A percentile compares a stretch with the other conserved stretches of the same genome.
Conservation (phyloP, 2,888 invertebrate species). For the Agriopis marginaria region DNA sequence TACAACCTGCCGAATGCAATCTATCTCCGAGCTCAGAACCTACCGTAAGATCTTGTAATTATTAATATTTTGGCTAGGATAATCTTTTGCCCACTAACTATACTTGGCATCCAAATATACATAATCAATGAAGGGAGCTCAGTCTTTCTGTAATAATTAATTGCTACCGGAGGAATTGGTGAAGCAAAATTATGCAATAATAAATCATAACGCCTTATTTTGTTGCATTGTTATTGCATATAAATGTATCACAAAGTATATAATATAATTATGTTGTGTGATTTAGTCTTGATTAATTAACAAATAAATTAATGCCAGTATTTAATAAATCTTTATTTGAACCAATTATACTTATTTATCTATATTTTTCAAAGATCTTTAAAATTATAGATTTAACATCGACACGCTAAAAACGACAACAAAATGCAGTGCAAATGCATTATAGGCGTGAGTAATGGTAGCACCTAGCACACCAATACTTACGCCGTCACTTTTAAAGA, state of each 20-base stretch:
- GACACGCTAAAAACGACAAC: too few relatives aligned
- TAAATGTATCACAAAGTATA: slow-evolving; percentile 7
- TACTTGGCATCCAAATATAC: neutral
- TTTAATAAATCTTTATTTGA: slow-evolving; percentile 22
- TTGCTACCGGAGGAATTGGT: neutral
- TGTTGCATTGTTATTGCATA: neutral
- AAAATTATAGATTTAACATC: too few relatives aligned
- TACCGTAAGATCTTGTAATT: slow-evolving; percentile 7
- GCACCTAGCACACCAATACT: neutral
- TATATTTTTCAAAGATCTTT: too few relatives aligned
- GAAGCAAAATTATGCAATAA: neutral
- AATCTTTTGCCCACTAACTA: neutral
- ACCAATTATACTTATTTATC: neutral
- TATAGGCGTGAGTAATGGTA: neutral
- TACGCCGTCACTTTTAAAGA: too few relatives aligned
- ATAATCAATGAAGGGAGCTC: neutral
- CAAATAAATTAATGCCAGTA: slow-evolving; percentile 57
- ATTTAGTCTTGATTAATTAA: slow-evolving; percentile 46
- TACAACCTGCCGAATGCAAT: too few relatives aligned
- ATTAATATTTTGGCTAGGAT: slow-evolving; percentile 4
- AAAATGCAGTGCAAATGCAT: too few relatives aligned
- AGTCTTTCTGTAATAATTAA: neutral
- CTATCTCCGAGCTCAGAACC: too few relatives aligned
- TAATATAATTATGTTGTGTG: slow-evolving; percentile 34
- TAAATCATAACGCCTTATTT: neutral